Conservation (phyloP, 2,888 invertebrate genomes). For the Rhagophthalmus giganteus region DNA sequence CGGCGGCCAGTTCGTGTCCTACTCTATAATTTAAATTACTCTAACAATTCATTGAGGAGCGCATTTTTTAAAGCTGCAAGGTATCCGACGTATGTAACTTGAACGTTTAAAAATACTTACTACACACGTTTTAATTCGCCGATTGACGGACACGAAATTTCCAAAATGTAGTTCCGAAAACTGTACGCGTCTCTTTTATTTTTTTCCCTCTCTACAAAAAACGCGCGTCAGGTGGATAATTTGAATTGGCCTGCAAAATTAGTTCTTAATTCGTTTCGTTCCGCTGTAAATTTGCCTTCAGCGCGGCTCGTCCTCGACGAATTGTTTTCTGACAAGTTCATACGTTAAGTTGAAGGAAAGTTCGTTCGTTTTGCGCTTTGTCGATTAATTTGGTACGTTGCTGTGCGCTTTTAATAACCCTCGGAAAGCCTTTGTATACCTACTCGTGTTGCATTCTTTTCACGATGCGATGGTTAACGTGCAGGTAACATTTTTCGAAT, state of each 20-base stretch:
- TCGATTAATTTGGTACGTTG: conserved; percentile 19
- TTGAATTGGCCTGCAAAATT: conserved; percentile 27
- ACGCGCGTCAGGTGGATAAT: conserved; percentile 17
- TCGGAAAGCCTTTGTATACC: no score
- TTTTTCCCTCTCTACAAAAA: conserved; percentile 8
- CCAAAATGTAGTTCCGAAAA: no score
- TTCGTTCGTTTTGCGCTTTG: conserved; percentile 5
- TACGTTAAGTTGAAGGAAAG: conserved; percentile 7
- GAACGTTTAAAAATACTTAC: no score
- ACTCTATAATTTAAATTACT: conserved; percentile 6
- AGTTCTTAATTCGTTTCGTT: conserved; percentile 28
- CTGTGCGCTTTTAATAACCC: neutral
- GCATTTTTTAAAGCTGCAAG: no score
- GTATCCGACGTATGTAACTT: no score
- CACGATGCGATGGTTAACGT: no score
- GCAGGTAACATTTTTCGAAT: no score
- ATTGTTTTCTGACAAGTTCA: conserved; percentile 31
- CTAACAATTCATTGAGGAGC: neutral
- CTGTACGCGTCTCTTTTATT: conserved; percentile 6
- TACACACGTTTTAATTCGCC: no score
- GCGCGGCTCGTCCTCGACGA: conserved; percentile 26
- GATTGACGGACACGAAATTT: no score
- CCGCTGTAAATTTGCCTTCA: conserved; percentile 29
- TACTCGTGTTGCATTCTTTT: no score
- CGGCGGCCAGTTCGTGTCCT: neutral